Evolutionary conservation across 2,797 vertebrate species (phyloP).

Genomic region (Momotus momota): DNA sequence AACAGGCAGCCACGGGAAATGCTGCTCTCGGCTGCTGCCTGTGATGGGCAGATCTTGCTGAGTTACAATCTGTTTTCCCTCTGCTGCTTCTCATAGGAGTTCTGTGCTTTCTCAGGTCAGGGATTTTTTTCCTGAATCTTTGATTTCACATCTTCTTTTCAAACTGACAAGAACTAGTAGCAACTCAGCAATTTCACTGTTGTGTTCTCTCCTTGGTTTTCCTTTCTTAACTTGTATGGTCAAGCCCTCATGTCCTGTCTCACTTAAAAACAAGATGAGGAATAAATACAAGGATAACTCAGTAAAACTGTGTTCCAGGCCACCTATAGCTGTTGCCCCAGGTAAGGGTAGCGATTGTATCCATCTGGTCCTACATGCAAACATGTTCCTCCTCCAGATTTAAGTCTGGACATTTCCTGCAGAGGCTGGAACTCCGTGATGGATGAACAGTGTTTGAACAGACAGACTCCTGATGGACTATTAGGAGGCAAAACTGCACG

Average conservation of each 20-base stretch:
- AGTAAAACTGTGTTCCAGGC: neutral
- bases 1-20: neutral
- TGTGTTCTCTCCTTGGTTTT: neutral
- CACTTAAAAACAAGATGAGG: neutral
- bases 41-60: neutral
- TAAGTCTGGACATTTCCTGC: neutral
- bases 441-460: neutral
- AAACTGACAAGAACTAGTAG: neutral
- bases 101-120: neutral
- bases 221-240: neutral
- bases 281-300: neutral
- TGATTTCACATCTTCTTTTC: neutral
- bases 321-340: neutral
- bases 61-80: neutral
- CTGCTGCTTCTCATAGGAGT: neutral
- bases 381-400: neutral
- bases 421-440: neutral
- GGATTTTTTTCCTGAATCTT: neutral
- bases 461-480: neutral
- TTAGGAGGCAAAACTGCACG: neutral
- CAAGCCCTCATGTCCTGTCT: neutral
- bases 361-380: neutral
- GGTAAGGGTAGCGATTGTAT: neutral
- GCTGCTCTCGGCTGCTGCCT: neutral
- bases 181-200: neutral